These are phyloP conservation scores for Dipodomys merriami DNA, from an alignment of 2,113 vertebrate species.

Conservation along the genomic window DNA sequence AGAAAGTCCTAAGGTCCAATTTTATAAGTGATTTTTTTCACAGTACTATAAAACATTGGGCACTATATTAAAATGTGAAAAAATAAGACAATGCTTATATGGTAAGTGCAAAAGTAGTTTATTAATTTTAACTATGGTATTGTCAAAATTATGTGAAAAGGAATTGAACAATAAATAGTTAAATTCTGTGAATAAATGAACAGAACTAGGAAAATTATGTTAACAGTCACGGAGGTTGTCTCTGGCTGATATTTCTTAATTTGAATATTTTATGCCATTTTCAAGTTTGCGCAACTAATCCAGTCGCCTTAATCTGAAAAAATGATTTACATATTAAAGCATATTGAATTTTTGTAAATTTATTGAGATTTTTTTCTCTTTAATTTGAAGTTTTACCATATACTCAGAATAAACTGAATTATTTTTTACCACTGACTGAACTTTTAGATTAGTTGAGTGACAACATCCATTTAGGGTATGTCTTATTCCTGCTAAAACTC, in stretches of 20 bases:
- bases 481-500: neutral
- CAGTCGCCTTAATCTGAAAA: neutral
- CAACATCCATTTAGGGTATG: neutral
- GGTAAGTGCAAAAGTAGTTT: neutral
- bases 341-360: neutral
- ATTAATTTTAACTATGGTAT: neutral
- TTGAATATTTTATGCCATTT: neutral
- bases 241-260: neutral
- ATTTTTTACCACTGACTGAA: constrained; percentile 16
- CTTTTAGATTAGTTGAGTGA: neutral
- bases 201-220: neutral
- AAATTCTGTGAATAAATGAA: neutral
- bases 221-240: neutral
- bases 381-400: neutral
- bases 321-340: neutral
- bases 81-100: neutral
- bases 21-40: neutral
- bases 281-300: neutral
- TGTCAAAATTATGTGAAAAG: constrained; percentile 1
- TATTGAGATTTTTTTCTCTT: neutral
- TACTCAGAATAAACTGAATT: neutral
- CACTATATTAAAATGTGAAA: neutral
- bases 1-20: neutral
- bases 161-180: neutral
- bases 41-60: neutral